These are phyloP conservation scores for Ctenoplectra terminalis DNA, from an alignment of 1,140 invertebrate species.

Conservation along the genomic window DNA sequence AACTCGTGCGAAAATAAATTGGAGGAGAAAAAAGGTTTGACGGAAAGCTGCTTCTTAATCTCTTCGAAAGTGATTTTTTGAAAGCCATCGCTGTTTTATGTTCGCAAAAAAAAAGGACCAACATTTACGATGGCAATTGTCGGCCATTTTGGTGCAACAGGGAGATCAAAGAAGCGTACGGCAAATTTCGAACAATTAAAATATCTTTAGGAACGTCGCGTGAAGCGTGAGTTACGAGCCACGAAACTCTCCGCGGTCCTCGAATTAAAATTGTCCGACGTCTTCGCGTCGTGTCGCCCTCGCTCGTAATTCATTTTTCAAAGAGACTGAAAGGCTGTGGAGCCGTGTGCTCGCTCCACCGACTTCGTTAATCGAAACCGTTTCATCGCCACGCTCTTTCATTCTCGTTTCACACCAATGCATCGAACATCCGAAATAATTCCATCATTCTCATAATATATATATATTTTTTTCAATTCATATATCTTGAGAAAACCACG, in stretches of 20 bases:
- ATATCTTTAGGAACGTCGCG: slow-evolving; percentile 52
- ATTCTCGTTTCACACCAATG: neutral
- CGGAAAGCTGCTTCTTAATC: slow-evolving; percentile 2
- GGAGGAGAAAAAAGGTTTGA: neutral
- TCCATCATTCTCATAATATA: no score
- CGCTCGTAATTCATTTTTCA: slow-evolving; percentile 71
- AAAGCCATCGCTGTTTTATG: neutral
- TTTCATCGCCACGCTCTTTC: neutral
- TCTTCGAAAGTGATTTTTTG: neutral
- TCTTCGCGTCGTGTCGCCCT: slow-evolving; percentile 16
- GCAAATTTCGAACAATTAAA: slow-evolving; percentile 74
- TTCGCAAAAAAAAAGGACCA: neutral
- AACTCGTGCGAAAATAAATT: no score
- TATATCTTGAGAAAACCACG: no score
- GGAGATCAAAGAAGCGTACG: slow-evolving; percentile 49
- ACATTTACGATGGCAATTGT: slow-evolving; percentile 1
- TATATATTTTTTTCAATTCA: no score
- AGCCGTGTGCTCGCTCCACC: neutral
- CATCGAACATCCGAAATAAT: neutral
- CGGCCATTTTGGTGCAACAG: neutral
- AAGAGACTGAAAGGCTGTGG: slow-evolving; percentile 49
- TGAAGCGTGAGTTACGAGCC: slow-evolving; percentile 53
- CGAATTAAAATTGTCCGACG: slow-evolving; percentile 66
- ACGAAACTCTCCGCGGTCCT: slow-evolving; percentile 23
- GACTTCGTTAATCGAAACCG: slow-evolving; percentile 26